Evolutionary conservation across 2,888 invertebrate species (phyloP), one percentile per base, ranked within the genome.

Genomic region (Melolontha melolontha): DNA sequence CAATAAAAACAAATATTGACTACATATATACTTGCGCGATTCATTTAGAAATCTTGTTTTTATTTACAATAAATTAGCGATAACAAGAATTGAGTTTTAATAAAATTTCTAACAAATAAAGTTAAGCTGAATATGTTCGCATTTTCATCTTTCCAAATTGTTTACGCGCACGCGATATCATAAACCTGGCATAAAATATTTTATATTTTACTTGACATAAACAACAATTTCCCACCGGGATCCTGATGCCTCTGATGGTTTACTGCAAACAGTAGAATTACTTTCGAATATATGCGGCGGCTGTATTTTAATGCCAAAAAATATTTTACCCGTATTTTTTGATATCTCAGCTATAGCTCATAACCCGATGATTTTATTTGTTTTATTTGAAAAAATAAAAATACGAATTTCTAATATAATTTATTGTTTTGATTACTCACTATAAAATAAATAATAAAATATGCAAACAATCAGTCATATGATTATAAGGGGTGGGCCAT

Each of bases 171-270:
- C 11, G 41, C 22, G 22, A 55, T 17, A 41, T 22, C 55, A 55
- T 55, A 40, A 42, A 55, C 11, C 41, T 16, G 40, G 17, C 42
- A n/a, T 55, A 55, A 40, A 54, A 41, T 55, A 22, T 29, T 51
- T 51, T 51, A 51, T 29, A 22, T 55, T 55, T 55, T 55, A 55
- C 41, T 55, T 55, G 41, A 41, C 55, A 55, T 41, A 51, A 51
- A 51, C 51, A 51, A n/a, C 55, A 55, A 55, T 55, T 55, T 55
- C 41, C 41, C 55, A 40, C 41, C 11, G 41, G 41, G 41, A 10
- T 22, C 14, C 54, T 17, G 40, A 40, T 55, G 41, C 41, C 22
- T 55, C n/a, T 17, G 41, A 55, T 55, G 41, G 41, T 16, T 41
- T 55, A 55, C 55, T 40, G 54, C 39, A 54, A 54, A 54, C 54